Evolutionary conservation across 2,113 vertebrate genomes (phyloP), one percentile per base, ranked within the genome.

Genomic region (Nibea albiflora): DNA sequence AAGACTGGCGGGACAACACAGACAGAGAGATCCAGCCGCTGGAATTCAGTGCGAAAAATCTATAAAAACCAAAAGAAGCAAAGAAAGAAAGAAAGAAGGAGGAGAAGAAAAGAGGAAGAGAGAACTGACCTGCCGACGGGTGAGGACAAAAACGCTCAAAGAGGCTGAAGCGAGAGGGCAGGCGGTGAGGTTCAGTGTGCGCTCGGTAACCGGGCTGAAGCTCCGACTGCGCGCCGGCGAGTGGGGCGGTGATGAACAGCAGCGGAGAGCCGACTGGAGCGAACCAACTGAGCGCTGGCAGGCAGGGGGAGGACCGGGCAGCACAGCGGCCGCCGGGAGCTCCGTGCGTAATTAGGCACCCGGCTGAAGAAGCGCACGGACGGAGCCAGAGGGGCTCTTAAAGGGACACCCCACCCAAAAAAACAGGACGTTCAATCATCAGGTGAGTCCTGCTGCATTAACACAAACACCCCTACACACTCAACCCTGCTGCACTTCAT

Each of bases 221-320:
- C 85, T 88, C 77, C 49, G 80, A 85, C 71, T 89, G 87, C 10
- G 31, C 16, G 46, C 57, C 57, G 62, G 65, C 2, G 52, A 11
- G 57, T 0, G 66, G 71, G 73, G 81, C 65, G 73, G 64, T 6
- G 78, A 16, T 28, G n/a, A 79, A 26, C 22, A 57, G 31, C 76
- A 61, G 70, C 70, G 1, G 15, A 26, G 24, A 1, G 57, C 57
- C 22, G 72, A 72, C 47, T 75, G 87, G 89, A 89, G 82, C 85
- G 63, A 87, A 90, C 87, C 87, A 90, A 39, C 74, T 79, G 82
- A 22, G 60, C n/a, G 3, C 28, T 8, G 68, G 67, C 31, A 42
- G 47, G 72, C 49, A 11, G 81, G 81, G 77, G 73, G 35, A 8
- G 46, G 20, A 39, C 3, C 5, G 17, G 19, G 8, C 5, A 4